Percentiles rank a stretch among this genome's conserved stretches.
Evolutionary conservation across 1,140 invertebrate species (phyloP).

Genomic region (Papilio aristodemus): DNA sequence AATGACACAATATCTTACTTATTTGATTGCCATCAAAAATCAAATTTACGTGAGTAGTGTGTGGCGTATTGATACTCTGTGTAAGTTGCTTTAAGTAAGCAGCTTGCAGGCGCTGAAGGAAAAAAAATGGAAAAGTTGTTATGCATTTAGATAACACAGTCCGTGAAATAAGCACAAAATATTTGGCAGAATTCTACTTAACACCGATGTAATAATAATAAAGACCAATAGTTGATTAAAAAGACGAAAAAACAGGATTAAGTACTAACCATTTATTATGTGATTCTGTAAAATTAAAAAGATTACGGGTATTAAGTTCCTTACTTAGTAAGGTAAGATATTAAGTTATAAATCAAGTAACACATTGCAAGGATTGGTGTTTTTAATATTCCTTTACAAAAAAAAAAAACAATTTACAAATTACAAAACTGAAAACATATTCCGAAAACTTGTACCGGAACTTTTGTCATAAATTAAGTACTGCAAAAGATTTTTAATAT

Average conservation of each 20-base stretch:
- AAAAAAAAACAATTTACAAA: conserved; percentile 23
- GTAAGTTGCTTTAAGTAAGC: too few species aligned
- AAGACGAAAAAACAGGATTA: background rate
- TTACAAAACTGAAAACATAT: conserved; percentile 20
- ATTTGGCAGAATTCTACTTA: too few species aligned
- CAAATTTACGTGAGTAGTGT: too few species aligned
- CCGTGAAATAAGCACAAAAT: too few species aligned
- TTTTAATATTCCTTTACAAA: background rate
- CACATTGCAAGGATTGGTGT: background rate
- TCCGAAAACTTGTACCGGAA: background rate
- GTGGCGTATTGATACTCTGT: too few species aligned
- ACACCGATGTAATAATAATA: too few species aligned
- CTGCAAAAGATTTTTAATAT: conserved; percentile 14
- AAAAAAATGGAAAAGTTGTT: too few species aligned
- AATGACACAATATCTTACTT: too few species aligned
- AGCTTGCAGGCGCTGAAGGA: too few species aligned
- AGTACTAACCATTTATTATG: background rate
- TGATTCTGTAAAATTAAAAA: background rate
- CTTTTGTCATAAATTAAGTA: conserved; percentile 22
- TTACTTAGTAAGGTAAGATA: background rate
- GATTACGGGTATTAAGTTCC: background rate
- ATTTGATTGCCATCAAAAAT: too few species aligned
- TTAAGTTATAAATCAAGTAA: conserved; percentile 11
- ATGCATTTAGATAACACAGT: too few species aligned
- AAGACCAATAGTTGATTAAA: too few species aligned